phyloP scores from a whole-genome alignment of 2,113 vertebrate genomes.

The sheep (Ovis aries) region ARS-UI_Ramb_v3.0 NC_056055.1:158380001-158380500 shows the following conservation, averaged over 20 bases:
- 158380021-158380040: background rate
- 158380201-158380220: background rate
- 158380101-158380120: background rate
- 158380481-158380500: background rate
- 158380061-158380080: background rate
- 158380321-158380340: background rate
- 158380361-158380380: accelerated
- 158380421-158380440: background rate
- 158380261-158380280: background rate
- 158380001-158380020: background rate
- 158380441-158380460: background rate
- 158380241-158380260: background rate
- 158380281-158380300: background rate
- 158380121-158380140: background rate
- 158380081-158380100: background rate
- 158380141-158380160: background rate
- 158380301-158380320: background rate
- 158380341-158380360: background rate
- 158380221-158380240: background rate
- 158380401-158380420: background rate
- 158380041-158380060: background rate
- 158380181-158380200: background rate
- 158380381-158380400: background rate
- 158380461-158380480: background rate
- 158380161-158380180: background rate